Percentiles rank a stretch among this genome's conserved stretches.
Evolutionary conservation across 1,140 invertebrate genomes (phyloP).

Genomic region (Colletes latitarsis): DNA sequence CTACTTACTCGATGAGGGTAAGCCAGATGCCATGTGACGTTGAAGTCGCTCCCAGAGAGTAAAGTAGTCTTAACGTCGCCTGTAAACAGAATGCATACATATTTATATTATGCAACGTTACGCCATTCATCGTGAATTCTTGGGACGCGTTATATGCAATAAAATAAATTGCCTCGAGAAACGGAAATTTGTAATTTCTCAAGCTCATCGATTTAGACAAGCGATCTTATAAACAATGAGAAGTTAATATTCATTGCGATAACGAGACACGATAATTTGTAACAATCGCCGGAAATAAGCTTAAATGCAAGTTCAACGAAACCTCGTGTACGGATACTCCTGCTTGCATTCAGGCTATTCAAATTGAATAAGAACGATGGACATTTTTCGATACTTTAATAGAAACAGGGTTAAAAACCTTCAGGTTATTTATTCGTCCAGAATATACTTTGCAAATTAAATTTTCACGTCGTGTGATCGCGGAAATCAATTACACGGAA

Average conservation of each 20-base stretch:
- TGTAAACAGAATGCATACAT: slow-evolving; percentile 80
- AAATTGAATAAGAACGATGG: neutral
- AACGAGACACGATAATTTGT: slow-evolving; percentile 10
- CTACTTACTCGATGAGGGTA: slow-evolving; percentile 94
- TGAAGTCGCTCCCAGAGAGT: slow-evolving; percentile 90
- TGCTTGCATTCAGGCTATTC: too few species aligned
- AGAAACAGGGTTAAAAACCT: too few species aligned
- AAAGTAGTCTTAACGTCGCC: slow-evolving; percentile 91
- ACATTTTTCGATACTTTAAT: neutral
- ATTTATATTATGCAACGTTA: slow-evolving; percentile 47
- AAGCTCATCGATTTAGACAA: slow-evolving; percentile 23
- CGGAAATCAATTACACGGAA: slow-evolving; percentile 1
- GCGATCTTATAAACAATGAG: slow-evolving; percentile 5
- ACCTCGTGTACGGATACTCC: neutral
- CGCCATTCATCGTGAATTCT: slow-evolving; percentile 42
- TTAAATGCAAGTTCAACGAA: slow-evolving; percentile 19
- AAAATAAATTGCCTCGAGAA: slow-evolving; percentile 3
- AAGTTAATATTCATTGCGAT: slow-evolving; percentile 36
- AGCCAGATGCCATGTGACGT: slow-evolving; percentile 96
- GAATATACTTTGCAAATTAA: neutral
- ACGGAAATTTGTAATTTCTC: slow-evolving; percentile 31
- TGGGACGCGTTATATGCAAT: neutral
- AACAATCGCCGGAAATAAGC: slow-evolving; percentile 31
- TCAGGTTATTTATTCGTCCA: too few species aligned
- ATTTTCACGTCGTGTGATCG: neutral